Conservation (phyloP, 1,140 invertebrate genomes). For the Leptinotarsa texana region DNA sequence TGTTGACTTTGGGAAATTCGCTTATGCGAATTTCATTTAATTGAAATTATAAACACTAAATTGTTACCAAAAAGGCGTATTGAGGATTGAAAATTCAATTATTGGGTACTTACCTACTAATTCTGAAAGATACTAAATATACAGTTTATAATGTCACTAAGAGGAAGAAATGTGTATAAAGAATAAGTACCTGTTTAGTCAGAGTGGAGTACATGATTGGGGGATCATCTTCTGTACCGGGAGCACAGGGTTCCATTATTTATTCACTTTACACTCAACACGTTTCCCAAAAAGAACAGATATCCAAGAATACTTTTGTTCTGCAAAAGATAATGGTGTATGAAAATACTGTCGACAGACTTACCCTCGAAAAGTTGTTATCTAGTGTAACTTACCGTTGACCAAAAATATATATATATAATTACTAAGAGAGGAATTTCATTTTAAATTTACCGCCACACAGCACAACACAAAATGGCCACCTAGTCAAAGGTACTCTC, state of each 20-base stretch:
- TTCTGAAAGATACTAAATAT: conserved; percentile 13
- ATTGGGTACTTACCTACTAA: conserved; percentile 24
- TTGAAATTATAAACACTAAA: no score
- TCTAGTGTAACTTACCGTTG: conserved; percentile 36
- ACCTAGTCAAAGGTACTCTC: conserved; percentile 6
- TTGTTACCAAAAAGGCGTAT: background rate
- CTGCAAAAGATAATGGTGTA: conserved; percentile 10
- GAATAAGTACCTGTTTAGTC: conserved; percentile 49
- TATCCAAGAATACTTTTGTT: conserved; percentile 7
- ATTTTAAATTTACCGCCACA: conserved; percentile 46
- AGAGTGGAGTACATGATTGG: conserved; percentile 38
- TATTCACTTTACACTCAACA: conserved; percentile 25
- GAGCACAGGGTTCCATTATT: conserved; percentile 50
- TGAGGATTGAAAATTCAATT: background rate
- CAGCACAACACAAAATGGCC: conserved; percentile 44
- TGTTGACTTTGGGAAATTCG: no score
- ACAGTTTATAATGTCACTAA: conserved; percentile 6
- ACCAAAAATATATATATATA: conserved; percentile 13
- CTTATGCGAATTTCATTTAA: no score
- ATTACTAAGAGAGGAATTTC: conserved; percentile 10
- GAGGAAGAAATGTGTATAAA: background rate
- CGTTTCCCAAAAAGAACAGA: conserved; percentile 1
- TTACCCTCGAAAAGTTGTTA: background rate
- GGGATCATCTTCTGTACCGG: conserved; percentile 51
- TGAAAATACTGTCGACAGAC: background rate